Conservation (phyloP, 2,888 invertebrate genomes). For the Cephonodes hylas region DNA sequence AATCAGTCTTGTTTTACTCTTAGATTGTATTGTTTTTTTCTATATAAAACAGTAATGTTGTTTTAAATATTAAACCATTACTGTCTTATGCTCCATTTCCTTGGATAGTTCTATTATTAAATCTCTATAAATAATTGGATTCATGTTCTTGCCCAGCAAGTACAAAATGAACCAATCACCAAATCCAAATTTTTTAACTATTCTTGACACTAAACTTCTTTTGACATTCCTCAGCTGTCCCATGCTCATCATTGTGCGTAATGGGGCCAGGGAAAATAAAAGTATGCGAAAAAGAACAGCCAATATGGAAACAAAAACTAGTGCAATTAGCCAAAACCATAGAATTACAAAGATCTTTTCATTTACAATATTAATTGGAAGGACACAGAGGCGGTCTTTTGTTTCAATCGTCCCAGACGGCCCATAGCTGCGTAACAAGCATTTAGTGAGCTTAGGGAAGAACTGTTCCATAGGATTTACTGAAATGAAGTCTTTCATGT, state of each 20-base stretch:
- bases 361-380: constrained; percentile 89
- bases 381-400: constrained; percentile 85
- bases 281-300: constrained; percentile 84
- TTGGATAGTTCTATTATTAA: constrained; percentile 79
- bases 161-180: constrained; percentile 91
- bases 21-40: neutral
- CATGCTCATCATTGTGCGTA: constrained; percentile 83
- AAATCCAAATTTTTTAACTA: constrained; percentile 79
- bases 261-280: constrained; percentile 77
- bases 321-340: constrained; percentile 87
- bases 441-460: constrained; percentile 86
- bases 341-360: constrained; percentile 89
- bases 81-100: constrained; percentile 54
- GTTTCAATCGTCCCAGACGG: constrained; percentile 80
- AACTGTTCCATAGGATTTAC: constrained; percentile 85
- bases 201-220: constrained; percentile 71
- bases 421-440: constrained; percentile 81
- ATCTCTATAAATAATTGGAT: constrained; percentile 84
- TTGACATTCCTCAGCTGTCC: constrained; percentile 82
- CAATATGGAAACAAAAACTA: constrained; percentile 82
- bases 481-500: constrained; percentile 55
- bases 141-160: constrained; percentile 88
- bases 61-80: constrained; percentile 42
- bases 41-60: neutral
- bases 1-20: constrained; percentile 10